Conservation (phyloP, 2,113 vertebrate genomes). For the Gallinago paraguaiae region DNA sequence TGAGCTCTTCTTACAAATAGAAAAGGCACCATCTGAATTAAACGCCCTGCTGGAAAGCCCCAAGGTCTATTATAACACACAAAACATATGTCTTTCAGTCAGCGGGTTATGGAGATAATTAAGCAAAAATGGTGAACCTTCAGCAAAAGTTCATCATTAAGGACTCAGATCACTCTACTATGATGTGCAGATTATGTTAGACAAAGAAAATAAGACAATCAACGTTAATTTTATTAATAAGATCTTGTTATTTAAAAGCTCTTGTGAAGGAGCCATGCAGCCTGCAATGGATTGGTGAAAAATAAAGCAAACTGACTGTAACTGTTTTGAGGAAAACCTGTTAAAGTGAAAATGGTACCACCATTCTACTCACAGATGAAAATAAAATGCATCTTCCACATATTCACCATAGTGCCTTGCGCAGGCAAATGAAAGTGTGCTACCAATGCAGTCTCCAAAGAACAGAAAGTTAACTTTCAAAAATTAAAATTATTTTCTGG, state of each 20-base stretch:
- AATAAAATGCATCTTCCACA: neutral
- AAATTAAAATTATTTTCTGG: neutral
- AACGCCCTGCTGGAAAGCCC: neutral
- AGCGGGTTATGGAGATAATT: neutral
- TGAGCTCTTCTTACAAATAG: neutral
- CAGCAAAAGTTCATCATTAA: neutral
- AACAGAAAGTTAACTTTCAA: neutral
- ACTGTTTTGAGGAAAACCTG: neutral
- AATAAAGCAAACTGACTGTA: neutral
- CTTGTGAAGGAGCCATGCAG: neutral
- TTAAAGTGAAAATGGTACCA: neutral
- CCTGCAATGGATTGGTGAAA: neutral
- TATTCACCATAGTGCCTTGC: neutral
- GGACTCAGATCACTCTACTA: neutral
- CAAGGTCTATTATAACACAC: neutral
- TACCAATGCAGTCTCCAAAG: neutral
- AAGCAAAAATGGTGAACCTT: neutral
- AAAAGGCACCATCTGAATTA: neutral
- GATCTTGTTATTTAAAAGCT: neutral
- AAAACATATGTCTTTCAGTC: neutral
- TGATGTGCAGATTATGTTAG: neutral
- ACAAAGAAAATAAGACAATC: neutral
- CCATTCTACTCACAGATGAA: neutral
- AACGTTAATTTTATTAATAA: slow-evolving; percentile 1
- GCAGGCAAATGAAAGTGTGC: neutral